Conservation (phyloP, 1,140 invertebrate genomes). For the Diuraphis noxia region DNA sequence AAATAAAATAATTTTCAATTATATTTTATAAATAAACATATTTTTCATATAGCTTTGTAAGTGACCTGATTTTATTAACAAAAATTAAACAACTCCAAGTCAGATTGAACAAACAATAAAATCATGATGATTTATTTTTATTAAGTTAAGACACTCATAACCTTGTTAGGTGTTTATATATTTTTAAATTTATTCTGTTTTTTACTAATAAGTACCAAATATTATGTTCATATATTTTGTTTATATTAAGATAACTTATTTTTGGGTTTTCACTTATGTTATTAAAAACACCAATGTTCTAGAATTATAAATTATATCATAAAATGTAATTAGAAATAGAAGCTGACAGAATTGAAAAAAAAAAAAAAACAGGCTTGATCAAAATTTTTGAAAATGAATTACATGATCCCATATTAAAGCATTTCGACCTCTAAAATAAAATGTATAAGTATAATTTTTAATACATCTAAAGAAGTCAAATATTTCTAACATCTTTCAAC, state of each 20-base stretch:
- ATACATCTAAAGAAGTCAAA: no score
- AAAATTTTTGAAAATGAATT: no score
- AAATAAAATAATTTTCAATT: conserved; percentile 49
- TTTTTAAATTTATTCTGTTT: background rate
- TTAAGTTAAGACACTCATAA: background rate
- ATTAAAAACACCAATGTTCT: background rate
- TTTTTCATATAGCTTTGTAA: background rate
- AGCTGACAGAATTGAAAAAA: no score
- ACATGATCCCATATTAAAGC: no score
- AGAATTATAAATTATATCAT: no score
- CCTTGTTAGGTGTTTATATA: background rate
- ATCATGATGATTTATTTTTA: background rate
- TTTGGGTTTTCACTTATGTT: background rate
- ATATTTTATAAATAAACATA: background rate
- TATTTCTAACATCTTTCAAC: no score
- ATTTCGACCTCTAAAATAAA: no score
- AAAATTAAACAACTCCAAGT: background rate
- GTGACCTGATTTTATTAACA: background rate
- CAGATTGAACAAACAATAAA: background rate
- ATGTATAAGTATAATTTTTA: no score
- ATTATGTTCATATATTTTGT: background rate
- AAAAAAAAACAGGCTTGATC: no score
- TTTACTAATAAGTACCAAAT: background rate
- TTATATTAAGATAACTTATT: background rate
- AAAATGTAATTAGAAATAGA: no score